Conservation (phyloP, 2,797 vertebrate species). For the Manis pentadactyla region DNA sequence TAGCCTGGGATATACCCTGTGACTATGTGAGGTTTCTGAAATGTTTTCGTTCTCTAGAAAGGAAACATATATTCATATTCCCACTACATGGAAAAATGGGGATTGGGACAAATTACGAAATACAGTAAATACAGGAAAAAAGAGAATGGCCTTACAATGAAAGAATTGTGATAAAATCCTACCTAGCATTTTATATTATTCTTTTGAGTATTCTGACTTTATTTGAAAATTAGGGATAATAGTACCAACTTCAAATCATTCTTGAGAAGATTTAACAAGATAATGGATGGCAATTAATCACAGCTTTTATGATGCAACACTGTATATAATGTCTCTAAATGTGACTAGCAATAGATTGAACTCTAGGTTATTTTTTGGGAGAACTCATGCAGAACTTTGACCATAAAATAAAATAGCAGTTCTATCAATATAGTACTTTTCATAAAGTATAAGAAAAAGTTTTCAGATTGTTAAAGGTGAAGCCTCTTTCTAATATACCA, state of each 20-base stretch:
- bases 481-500: background rate
- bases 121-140: background rate
- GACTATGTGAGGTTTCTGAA: background rate
- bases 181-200: background rate
- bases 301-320: background rate
- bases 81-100: background rate
- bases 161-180: background rate
- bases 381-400: background rate
- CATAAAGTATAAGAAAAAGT: background rate
- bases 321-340: background rate
- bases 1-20: background rate
- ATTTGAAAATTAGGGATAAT: background rate
- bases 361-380: background rate
- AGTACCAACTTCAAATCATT: background rate
- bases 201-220: background rate
- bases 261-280: background rate
- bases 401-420: background rate
- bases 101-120: background rate
- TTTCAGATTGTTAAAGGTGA: background rate
- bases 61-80: background rate
- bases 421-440: background rate
- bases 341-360: background rate
- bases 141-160: background rate
- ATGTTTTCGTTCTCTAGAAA: background rate
- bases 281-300: background rate